phyloP scores from a whole-genome alignment of 2,888 invertebrate species.

The Chrysolina oricalcia region DNA sequence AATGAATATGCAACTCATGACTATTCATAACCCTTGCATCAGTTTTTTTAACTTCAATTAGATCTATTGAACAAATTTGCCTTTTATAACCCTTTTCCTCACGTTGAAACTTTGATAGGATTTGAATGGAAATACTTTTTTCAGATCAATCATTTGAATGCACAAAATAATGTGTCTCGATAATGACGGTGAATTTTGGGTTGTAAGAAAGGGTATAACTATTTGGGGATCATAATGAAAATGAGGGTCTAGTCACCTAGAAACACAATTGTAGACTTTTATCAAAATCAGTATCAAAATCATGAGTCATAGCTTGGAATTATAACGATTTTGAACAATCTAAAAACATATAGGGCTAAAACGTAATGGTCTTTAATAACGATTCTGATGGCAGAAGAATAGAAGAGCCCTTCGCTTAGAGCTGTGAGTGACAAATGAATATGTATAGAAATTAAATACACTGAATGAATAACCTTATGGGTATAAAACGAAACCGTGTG shows the following conservation, averaged over 20 bases:
- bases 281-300: background rate
- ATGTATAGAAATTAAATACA: background rate
- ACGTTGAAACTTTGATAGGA: background rate
- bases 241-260: slow-evolving; percentile 4
- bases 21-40: slow-evolving; percentile 55
- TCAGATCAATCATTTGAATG: slow-evolving; percentile 17
- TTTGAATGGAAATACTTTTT: slow-evolving; percentile 4
- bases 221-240: background rate
- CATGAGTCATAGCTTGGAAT: slow-evolving; percentile 16
- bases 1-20: slow-evolving; percentile 59
- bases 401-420: background rate
- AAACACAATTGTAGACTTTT: background rate
- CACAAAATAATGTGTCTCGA: background rate
- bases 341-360: no score
- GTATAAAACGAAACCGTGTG: background rate
- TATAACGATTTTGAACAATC: background rate
- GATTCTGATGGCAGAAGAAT: background rate
- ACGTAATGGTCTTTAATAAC: background rate
- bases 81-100: slow-evolving; percentile 38
- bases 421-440: background rate
- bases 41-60: slow-evolving; percentile 28
- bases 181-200: background rate
- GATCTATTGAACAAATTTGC: slow-evolving; percentile 18
- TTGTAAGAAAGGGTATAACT: background rate
- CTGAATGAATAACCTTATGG: no score